These are phyloP conservation scores for Jordanella pulchra DNA, from an alignment of 2,797 vertebrate genomes.

Conservation along the genomic window DNA sequence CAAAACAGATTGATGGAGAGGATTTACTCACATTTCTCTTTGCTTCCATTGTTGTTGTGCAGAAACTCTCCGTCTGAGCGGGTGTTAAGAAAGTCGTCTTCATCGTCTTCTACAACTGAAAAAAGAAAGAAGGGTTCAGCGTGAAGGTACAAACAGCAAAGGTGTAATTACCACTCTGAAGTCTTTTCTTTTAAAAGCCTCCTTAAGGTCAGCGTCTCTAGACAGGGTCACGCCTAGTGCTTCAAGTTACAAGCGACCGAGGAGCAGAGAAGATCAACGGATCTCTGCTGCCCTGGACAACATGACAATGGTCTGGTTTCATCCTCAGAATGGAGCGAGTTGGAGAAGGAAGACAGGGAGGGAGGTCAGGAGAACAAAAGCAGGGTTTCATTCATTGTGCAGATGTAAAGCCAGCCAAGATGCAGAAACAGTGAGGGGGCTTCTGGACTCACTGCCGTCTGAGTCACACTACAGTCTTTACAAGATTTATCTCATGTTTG, in stretches of 20 bases:
- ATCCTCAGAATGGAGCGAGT: slow-evolving; percentile 54
- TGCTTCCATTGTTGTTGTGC: slow-evolving; percentile 87
- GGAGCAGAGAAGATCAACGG: slow-evolving; percentile 31
- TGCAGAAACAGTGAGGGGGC: slow-evolving; percentile 25
- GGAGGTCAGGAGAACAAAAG: slow-evolving; percentile 66
- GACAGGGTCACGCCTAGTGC: slow-evolving; percentile 15
- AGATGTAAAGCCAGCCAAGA: slow-evolving; percentile 35
- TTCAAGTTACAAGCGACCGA: slow-evolving; percentile 29
- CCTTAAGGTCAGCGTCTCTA: slow-evolving; percentile 3
- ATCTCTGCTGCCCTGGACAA: slow-evolving; percentile 43
- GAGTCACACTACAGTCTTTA: slow-evolving; percentile 37
- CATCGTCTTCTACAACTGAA: slow-evolving; percentile 94
- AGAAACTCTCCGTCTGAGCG: slow-evolving; percentile 89
- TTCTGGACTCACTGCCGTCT: slow-evolving; percentile 41
- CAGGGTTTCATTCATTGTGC: slow-evolving; percentile 61
- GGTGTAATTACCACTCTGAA: slow-evolving; percentile 4
- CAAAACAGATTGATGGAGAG: not conserved
- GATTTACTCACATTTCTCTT: slow-evolving; percentile 89
- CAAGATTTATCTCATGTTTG: slow-evolving; percentile 7
- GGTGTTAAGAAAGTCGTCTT: slow-evolving; percentile 90
- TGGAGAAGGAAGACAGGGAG: slow-evolving; percentile 28
- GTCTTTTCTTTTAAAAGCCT: slow-evolving; percentile 4
- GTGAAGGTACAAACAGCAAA: not conserved
- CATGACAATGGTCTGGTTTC: slow-evolving; percentile 74
- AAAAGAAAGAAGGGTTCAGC: slow-evolving; percentile 22